phyloP scores from a whole-genome alignment of 2,888 invertebrate species.

The Rotaria macrura region DNA sequence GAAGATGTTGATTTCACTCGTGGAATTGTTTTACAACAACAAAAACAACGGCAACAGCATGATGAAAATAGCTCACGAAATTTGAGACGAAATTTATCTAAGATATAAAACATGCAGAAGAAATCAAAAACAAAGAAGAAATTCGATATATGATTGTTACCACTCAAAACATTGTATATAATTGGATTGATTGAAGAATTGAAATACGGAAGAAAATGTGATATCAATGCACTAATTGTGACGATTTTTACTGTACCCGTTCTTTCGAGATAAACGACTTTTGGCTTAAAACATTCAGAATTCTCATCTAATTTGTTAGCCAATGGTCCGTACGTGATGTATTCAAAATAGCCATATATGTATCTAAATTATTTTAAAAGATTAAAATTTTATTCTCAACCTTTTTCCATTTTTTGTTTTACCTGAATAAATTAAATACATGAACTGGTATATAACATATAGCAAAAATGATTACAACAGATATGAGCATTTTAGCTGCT shows the following conservation, averaged over 20 bases:
- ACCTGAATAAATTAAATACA: conserved; percentile 30
- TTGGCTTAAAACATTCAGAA: background rate
- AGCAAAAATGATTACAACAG: conserved; percentile 27
- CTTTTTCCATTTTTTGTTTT: background rate
- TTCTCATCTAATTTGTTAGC: background rate
- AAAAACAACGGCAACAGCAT: background rate
- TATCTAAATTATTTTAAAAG: background rate
- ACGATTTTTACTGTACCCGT: background rate
- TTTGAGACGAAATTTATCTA: conserved; percentile 16
- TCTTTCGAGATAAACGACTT: background rate
- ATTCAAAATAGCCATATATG: background rate
- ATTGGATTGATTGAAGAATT: conserved; percentile 32
- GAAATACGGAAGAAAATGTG: conserved; percentile 30
- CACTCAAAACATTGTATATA: conserved; percentile 33
- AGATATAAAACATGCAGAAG: background rate
- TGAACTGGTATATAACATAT: conserved; percentile 33
- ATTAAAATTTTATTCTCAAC: background rate
- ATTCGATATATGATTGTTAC: background rate
- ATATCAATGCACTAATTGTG: conserved; percentile 23
- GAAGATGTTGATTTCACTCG: background rate
- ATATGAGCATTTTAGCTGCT: conserved; percentile 34
- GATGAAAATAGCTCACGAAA: background rate
- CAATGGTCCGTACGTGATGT: background rate
- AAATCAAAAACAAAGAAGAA: background rate
- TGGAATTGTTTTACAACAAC: background rate